These are phyloP conservation scores for Gadus chalcogrammus DNA, from an alignment of 2,113 vertebrate genomes.

Conservation along the genomic window DNA sequence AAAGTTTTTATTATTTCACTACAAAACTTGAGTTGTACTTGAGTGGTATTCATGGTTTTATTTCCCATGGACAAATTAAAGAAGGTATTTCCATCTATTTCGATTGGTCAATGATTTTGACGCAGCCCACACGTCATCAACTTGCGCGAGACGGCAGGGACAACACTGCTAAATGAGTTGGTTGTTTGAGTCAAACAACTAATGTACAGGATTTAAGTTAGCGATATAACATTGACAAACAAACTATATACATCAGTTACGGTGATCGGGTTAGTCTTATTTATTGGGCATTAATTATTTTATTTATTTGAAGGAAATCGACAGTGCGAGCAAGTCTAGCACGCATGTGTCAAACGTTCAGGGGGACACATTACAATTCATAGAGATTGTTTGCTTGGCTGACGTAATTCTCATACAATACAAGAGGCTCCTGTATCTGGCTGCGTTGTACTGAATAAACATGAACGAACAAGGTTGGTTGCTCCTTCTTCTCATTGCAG, in stretches of 20 bases:
- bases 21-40: too few species aligned
- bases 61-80: too few species aligned
- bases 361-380: not conserved
- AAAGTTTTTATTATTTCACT: too few species aligned
- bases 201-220: not conserved
- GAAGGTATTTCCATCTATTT: not conserved
- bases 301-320: not conserved
- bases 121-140: not conserved
- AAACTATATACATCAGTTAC: not conserved
- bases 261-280: too few species aligned
- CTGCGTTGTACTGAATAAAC: not conserved
- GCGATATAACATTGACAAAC: not conserved
- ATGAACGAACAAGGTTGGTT: slow-evolving; percentile 71
- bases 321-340: not conserved
- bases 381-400: not conserved
- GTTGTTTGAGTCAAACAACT: not conserved
- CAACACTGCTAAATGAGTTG: not conserved
- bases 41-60: too few species aligned
- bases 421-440: too few species aligned
- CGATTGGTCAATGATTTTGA: not conserved
- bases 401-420: not conserved
- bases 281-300: too few species aligned
- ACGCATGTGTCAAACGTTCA: slow-evolving; percentile 3
- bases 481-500: fast-evolving
- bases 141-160: not conserved